phyloP scores from a whole-genome alignment of 2,888 invertebrate species.

The Colletes collaris region DNA sequence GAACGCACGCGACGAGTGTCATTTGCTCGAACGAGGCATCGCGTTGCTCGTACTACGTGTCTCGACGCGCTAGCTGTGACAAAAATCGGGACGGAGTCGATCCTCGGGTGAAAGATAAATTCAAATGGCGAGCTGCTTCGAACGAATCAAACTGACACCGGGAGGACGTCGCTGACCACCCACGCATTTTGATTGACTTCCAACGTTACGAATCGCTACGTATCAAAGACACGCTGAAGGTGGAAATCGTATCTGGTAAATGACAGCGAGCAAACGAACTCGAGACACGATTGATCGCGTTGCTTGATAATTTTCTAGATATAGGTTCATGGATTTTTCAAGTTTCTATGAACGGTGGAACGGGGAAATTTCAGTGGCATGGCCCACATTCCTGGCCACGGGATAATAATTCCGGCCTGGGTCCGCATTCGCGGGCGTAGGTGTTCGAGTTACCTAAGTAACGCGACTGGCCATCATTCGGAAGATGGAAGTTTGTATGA shows the following conservation, averaged over 20 bases:
- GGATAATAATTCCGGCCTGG: constrained; percentile 56
- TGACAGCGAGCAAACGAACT: too few relatives aligned
- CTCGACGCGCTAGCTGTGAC: too few relatives aligned
- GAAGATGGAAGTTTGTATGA: constrained; percentile 57
- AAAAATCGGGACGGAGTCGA: not conserved
- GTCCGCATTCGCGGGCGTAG: not conserved
- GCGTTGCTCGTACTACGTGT: not conserved
- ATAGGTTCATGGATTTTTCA: too few relatives aligned
- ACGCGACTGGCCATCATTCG: constrained; percentile 50
- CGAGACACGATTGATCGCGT: too few relatives aligned
- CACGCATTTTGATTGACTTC: too few relatives aligned
- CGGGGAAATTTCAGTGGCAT: constrained; percentile 59
- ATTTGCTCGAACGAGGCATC: constrained; percentile 3
- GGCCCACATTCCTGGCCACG: constrained; percentile 39
- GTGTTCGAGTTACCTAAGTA: constrained; percentile 27
- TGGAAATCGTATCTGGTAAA: too few relatives aligned
- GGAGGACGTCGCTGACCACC: too few relatives aligned
- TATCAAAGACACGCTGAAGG: too few relatives aligned
- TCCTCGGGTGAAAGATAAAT: not conserved
- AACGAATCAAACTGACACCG: too few relatives aligned
- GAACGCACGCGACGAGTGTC: constrained; percentile 27
- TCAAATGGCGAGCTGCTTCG: not conserved
- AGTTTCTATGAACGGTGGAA: constrained; percentile 20
- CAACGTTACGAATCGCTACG: too few relatives aligned
- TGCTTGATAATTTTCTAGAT: too few relatives aligned